Evolutionary conservation across 2,113 vertebrate genomes (phyloP), one percentile per base, ranked within the genome.

Genomic region (Sprattus sprattus): DNA sequence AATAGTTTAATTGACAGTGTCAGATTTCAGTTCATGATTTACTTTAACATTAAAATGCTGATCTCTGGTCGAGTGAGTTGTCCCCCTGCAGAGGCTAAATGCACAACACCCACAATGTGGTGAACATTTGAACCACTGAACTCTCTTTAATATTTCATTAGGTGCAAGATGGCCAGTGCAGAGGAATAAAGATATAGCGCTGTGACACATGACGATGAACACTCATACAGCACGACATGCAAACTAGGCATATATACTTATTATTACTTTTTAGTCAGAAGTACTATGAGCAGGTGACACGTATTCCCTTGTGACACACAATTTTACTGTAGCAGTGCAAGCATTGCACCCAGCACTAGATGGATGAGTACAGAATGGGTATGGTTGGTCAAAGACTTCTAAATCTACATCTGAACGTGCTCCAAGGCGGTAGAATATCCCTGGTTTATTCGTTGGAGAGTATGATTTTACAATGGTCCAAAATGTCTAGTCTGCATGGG

Each of bases 141-240:
- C 71, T 78, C 71, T 11, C 71, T 78, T 78, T 78, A 78, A 78
- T 78, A 78, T 78, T 78, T 11, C 71, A 78, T 39, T 39, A 39
- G 28, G 28, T 39, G 25, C 28, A 16, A 18, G 25, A 15, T 32
- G 9, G 28, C 10, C 71, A 78, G 25, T 5, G 71, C 71, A 78
- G 67, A 32, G 28, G 39, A 78, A 16, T 39, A 16, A 44, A 78
- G 44, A 16, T 10, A 78, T 11, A 39, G 71, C 5, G 64, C 39
- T 39, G 6, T 9, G 6, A 25, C 64, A 71, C 25, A 39, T 78
- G 47, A 49, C 47, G 9, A 9, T 60, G 54, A 6, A 60, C 54
- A 22, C 18, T 60, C 18, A 22, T 49, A 11, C 9, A 49, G 47
- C 47, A 49, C 11, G 47, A 49, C 39, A 49, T 9, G 47, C 47